Percentiles rank a stretch among this genome's conserved stretches.
These are phyloP conservation scores for Cinara cedri DNA, from an alignment of 2,888 invertebrate genomes.

Conservation along the genomic window DNA sequence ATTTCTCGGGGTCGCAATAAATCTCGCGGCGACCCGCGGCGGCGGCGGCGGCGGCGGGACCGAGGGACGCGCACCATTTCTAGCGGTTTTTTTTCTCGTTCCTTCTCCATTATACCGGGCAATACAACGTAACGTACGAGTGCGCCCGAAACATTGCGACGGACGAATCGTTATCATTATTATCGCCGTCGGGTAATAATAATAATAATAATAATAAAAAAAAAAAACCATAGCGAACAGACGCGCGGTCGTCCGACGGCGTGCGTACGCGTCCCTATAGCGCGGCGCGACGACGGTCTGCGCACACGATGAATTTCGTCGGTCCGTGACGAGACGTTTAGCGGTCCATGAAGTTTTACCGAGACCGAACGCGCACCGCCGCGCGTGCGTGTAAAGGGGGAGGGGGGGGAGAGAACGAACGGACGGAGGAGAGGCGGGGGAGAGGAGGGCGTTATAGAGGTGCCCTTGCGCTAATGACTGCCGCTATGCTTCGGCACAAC, in stretches of 20 bases:
- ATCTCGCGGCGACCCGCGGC: too few species aligned
- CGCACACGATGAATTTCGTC: constrained; percentile 15
- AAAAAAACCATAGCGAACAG: not conserved
- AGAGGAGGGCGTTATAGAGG: constrained; percentile 11
- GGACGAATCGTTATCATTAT: too few species aligned
- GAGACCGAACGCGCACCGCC: not conserved
- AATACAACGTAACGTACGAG: too few species aligned
- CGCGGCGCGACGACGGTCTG: constrained; percentile 17
- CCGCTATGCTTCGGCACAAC: not conserved
- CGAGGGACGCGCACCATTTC: constrained; percentile 45
- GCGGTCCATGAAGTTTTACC: constrained; percentile 38
- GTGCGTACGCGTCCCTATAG: too few species aligned
- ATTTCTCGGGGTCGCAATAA: constrained; percentile 44
- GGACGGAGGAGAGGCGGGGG: not conserved
- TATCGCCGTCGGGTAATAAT: not conserved
- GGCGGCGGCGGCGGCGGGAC: too few species aligned
- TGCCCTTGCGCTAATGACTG: constrained; percentile 55
- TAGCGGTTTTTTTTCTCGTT: constrained; percentile 35
- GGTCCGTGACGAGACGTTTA: constrained; percentile 51
- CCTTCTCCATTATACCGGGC: too few species aligned
- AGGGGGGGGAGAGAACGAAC: not conserved
- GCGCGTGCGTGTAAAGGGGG: not conserved
- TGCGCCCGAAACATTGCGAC: too few species aligned
- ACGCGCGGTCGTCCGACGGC: too few species aligned
- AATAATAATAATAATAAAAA: constrained; percentile 14